Evolutionary conservation across 1,140 invertebrate species (phyloP).

Genomic region (Stegodyphus dumicola): DNA sequence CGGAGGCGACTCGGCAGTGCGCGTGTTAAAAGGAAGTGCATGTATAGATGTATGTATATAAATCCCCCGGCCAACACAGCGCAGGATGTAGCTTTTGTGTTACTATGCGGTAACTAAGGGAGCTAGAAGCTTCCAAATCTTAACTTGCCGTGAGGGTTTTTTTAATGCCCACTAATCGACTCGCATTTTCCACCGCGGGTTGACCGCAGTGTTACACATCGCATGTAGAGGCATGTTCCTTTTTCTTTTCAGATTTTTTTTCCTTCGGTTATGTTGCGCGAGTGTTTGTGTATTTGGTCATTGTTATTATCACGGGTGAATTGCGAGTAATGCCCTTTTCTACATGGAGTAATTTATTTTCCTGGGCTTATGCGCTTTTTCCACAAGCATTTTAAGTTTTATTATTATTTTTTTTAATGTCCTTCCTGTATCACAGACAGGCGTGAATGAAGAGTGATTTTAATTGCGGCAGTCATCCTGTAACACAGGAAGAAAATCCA

Average conservation of each 20-base stretch:
- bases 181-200: not conserved
- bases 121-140: slow-evolving; percentile 13
- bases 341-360: slow-evolving; percentile 31
- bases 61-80: not conserved
- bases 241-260: not conserved
- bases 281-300: slow-evolving; percentile 28
- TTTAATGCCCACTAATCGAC: slow-evolving; percentile 21
- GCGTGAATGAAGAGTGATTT: too few species aligned
- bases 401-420: too few species aligned
- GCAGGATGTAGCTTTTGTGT: slow-evolving; percentile 28
- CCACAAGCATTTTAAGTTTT: too few species aligned
- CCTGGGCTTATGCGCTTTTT: not conserved
- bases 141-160: slow-evolving; percentile 13
- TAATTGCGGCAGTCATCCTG: too few species aligned
- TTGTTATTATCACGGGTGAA: slow-evolving; percentile 33
- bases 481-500: too few species aligned
- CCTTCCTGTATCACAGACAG: too few species aligned
- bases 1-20: not conserved
- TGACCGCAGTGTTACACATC: slow-evolving; percentile 41
- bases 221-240: slow-evolving; percentile 23
- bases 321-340: slow-evolving; percentile 13
- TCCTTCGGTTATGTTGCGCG: not conserved
- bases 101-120: slow-evolving; percentile 32
- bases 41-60: not conserved
- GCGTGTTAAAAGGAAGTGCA: slow-evolving; percentile 42